These are phyloP conservation scores for Mellilla xanthometata DNA, from an alignment of 2,888 invertebrate species.

Conservation along the genomic window DNA sequence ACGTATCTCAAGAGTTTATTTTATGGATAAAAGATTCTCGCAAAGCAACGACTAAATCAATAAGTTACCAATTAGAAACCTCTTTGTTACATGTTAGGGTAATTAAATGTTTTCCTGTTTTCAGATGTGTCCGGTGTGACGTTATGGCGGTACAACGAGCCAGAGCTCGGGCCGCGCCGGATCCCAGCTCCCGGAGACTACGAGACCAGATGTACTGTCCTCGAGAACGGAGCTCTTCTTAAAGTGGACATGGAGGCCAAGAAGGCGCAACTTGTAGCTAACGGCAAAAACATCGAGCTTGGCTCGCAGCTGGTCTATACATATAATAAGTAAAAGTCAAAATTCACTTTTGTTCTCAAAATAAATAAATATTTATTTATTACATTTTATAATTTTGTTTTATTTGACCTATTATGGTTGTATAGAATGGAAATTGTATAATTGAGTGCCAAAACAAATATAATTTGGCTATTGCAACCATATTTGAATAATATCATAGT, in stretches of 20 bases:
- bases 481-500: too few species aligned
- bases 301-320: slow-evolving; percentile 81
- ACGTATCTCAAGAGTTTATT: too few species aligned
- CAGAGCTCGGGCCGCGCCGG: slow-evolving; percentile 87
- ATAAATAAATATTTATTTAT: slow-evolving; percentile 37
- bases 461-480: too few species aligned
- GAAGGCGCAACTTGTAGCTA: slow-evolving; percentile 65
- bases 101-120: slow-evolving; percentile 37
- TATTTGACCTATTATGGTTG: too few species aligned
- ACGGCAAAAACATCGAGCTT: slow-evolving; percentile 69
- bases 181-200: slow-evolving; percentile 88
- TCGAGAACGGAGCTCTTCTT: slow-evolving; percentile 75
- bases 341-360: slow-evolving; percentile 20
- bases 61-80: too few species aligned
- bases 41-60: too few species aligned
- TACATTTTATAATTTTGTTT: too few species aligned
- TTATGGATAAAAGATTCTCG: too few species aligned
- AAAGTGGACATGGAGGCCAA: slow-evolving; percentile 71
- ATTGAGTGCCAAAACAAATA: too few species aligned
- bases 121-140: slow-evolving; percentile 84
- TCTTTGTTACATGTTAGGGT: too few species aligned
- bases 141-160: slow-evolving; percentile 91
- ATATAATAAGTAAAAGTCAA: slow-evolving; percentile 55
- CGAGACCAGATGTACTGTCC: slow-evolving; percentile 81
- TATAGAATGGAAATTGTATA: too few species aligned